Conservation (phyloP, 1,140 invertebrate genomes). For the Neodiprion pinetum region DNA sequence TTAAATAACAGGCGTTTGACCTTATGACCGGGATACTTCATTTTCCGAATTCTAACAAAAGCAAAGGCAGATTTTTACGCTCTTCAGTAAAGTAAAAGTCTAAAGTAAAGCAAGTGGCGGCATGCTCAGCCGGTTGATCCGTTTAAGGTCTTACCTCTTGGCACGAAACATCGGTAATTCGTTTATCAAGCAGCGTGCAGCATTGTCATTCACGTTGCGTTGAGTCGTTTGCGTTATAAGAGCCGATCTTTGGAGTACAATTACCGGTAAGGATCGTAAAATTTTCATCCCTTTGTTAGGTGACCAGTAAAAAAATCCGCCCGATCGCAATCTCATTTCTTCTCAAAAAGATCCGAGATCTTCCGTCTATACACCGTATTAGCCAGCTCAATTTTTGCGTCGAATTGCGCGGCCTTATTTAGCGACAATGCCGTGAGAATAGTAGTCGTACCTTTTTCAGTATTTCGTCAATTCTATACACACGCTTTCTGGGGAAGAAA, state of each 20-base stretch:
- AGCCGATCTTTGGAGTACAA: no score
- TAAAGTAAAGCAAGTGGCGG: not conserved
- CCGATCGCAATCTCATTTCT: not conserved
- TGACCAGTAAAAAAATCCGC: no score
- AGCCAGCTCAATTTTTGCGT: not conserved
- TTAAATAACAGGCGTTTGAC: no score
- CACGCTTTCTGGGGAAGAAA: not conserved
- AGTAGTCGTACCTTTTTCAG: not conserved
- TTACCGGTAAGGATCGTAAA: no score
- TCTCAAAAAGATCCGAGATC: not conserved
- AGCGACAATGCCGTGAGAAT: conserved; percentile 2
- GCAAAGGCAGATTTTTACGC: not conserved
- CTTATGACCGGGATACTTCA: no score
- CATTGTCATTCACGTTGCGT: not conserved
- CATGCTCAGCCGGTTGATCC: not conserved
- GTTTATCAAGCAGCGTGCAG: not conserved
- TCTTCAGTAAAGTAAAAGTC: no score
- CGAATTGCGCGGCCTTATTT: conserved; percentile 2
- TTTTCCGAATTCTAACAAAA: not conserved
- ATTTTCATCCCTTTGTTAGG: no score
- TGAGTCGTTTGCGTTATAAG: not conserved
- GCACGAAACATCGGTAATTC: not conserved
- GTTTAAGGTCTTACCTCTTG: not conserved
- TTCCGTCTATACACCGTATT: not conserved
- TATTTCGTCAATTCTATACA: no score